Evolutionary conservation across 2,113 vertebrate species (phyloP).

Genomic region (Tragelaphus imberbis): DNA sequence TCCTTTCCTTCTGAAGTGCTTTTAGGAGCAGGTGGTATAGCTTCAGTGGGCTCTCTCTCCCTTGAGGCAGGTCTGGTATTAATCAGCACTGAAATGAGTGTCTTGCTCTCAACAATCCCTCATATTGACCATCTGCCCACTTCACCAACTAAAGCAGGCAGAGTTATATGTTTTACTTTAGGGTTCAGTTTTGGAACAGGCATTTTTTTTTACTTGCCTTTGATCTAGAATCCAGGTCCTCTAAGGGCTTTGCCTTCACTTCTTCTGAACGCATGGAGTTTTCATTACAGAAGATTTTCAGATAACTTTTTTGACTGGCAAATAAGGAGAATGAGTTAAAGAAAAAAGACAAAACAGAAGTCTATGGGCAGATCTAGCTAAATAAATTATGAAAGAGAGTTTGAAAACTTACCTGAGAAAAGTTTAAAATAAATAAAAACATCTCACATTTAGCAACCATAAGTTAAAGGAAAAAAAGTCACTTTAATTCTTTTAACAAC

Average conservation of each 20-base stretch:
- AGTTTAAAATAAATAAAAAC: background rate
- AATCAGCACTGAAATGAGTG: constrained; percentile 35
- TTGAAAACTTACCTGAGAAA: background rate
- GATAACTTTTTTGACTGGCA: background rate
- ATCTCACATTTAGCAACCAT: background rate
- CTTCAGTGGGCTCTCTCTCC: background rate
- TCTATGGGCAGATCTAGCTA: background rate
- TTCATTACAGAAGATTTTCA: background rate
- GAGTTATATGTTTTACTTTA: constrained; percentile 11
- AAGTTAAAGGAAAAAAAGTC: background rate
- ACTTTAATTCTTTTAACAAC: background rate
- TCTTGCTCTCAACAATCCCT: background rate
- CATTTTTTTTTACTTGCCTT: constrained; percentile 32
- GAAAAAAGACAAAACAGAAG: background rate
- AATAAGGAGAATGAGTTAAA: background rate
- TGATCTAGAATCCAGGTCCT: background rate
- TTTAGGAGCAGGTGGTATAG: constrained; percentile 36
- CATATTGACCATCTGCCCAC: constrained; percentile 25
- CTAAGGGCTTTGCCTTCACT: background rate
- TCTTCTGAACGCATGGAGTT: background rate
- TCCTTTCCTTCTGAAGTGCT: constrained; percentile 30
- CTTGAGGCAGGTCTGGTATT: constrained; percentile 49
- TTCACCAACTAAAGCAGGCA: constrained; percentile 31
- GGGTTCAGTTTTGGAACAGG: background rate
- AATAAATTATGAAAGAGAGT: background rate